A percentile compares a stretch with the other conserved stretches of the same genome.
phyloP scores from a whole-genome alignment of 2,888 invertebrate genomes.

The Rambutsinella grinnellia region DNA sequence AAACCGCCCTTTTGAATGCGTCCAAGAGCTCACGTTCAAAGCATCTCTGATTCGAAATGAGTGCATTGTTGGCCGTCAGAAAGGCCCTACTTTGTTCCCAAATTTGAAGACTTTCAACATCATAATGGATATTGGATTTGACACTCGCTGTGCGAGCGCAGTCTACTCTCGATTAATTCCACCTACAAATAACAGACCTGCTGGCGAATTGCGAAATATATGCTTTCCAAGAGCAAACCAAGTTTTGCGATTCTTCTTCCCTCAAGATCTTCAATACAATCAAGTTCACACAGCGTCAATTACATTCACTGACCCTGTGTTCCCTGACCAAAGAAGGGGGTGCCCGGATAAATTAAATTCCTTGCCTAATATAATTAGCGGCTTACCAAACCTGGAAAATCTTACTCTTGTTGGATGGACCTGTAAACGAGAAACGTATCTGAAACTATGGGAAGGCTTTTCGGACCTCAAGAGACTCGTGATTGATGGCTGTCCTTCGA shows the following conservation, averaged over 20 bases:
- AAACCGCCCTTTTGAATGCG: constrained; percentile 5
- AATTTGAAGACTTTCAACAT: constrained; percentile 30
- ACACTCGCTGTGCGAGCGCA: not conserved
- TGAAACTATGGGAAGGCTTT: constrained; percentile 22
- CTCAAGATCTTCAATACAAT: constrained; percentile 3
- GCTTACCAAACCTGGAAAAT: constrained; percentile 5
- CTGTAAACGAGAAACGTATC: constrained; percentile 14
- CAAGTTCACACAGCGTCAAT: constrained; percentile 5
- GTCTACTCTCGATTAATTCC: constrained; percentile 20
- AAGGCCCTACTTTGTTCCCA: constrained; percentile 30
- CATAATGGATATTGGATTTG: constrained; percentile 33
- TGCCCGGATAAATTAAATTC: constrained; percentile 6
- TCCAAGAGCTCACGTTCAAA: constrained; percentile 21
- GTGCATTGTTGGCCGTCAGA: constrained; percentile 34
- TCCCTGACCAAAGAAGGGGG: constrained; percentile 1
- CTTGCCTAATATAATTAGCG: not conserved
- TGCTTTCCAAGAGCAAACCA: constrained; percentile 41
- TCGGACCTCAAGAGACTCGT: constrained; percentile 6
- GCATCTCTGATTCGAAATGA: constrained; percentile 44
- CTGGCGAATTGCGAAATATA: constrained; percentile 8
- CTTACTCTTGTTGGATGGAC: constrained; percentile 20
- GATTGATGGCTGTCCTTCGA: constrained; percentile 2
- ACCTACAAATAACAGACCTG: too few relatives aligned
- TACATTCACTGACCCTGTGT: constrained; percentile 16
- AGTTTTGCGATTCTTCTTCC: constrained; percentile 39